A percentile compares a stretch with the other conserved stretches of the same genome.
These are phyloP conservation scores for Drosophila sechellia DNA, from an alignment of 1,140 invertebrate species.

Conservation along the genomic window DNA sequence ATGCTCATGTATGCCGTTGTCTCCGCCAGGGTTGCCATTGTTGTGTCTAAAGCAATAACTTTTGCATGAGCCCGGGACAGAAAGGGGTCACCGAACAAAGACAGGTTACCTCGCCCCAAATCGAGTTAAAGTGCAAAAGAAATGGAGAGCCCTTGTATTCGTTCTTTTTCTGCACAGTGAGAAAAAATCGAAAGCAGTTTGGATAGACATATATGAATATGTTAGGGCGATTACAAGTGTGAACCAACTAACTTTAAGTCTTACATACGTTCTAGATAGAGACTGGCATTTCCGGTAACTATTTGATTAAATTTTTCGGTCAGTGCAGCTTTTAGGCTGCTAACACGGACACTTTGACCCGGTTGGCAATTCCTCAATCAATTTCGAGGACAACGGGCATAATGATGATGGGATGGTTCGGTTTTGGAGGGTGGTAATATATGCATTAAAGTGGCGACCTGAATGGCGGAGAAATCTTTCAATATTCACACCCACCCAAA, in stretches of 20 bases:
- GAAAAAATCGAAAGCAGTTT: neutral
- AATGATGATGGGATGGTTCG: slow-evolving; percentile 42
- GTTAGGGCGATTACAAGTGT: too few relatives aligned
- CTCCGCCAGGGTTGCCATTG: slow-evolving; percentile 52
- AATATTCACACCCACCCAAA: slow-evolving; percentile 52
- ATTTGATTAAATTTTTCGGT: neutral
- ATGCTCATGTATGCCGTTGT: slow-evolving; percentile 26
- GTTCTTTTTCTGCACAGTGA: slow-evolving; percentile 11
- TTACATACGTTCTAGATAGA: neutral
- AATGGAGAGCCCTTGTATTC: slow-evolving; percentile 19
- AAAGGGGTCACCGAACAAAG: slow-evolving; percentile 70
- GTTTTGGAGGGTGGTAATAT: slow-evolving; percentile 20
- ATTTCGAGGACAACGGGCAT: slow-evolving; percentile 50
- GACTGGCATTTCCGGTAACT: too few relatives aligned
- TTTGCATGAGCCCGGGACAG: slow-evolving; percentile 43
- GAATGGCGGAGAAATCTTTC: slow-evolving; percentile 45
- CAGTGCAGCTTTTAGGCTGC: slow-evolving; percentile 27
- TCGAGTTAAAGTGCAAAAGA: slow-evolving; percentile 59
- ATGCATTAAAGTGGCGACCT: slow-evolving; percentile 34
- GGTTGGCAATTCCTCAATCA: slow-evolving; percentile 72
- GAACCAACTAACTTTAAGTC: neutral
- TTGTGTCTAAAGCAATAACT: slow-evolving; percentile 62
- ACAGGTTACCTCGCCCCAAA: slow-evolving; percentile 44
- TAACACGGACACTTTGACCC: slow-evolving; percentile 55
- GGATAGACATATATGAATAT: too few relatives aligned